Evolutionary conservation across 2,888 invertebrate species (phyloP), one percentile per base, ranked within the genome.

Genomic region (Oxytorus armatus): DNA sequence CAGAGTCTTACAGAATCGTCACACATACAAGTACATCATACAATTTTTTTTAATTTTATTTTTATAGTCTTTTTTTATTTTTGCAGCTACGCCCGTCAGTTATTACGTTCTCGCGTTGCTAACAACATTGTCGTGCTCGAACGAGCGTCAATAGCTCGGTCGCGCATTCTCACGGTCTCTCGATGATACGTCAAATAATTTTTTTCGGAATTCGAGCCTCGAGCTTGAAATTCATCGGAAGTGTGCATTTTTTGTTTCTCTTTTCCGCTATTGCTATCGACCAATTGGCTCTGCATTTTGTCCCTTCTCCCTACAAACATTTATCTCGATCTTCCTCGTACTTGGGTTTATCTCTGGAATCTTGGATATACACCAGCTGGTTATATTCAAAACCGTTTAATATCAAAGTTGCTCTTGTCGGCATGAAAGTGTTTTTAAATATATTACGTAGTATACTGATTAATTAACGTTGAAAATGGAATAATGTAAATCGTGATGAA

Each of bases 11-110:
- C 79, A 82, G 82, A 74, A 80, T 65, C 77, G 75, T 85, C 82
- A 78, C 77, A 81, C 82, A 83, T 82, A 83, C 80, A 77, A 82
- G 77, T 83, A 83, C 82, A 83, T 82, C 73, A 72, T 84, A 84
- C 83, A 79, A 77, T 78, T 84, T 75, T 77, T 76, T 55, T 74
- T 79, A 18, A 18, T 18, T 21, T 8, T 44, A 29, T 42, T 68
- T 51, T 7, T 29, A 29, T 18, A 5, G 25, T 65, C 39, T 10
- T 21, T 25, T 42, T 69, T 11, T n/a, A n/a, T n/a, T n/a, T 84
- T 85, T 81, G 79, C 57, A 66, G 61, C 81, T 78, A 82, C 77
- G 81, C 79, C 81, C 77, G 82, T 59, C 59, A 39, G 39, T 61
- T 42, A 16, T 44, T 44, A 44, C 44, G 44, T 44, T 42, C 42